Evolutionary conservation across 2,113 vertebrate species (phyloP), one percentile per base, ranked within the genome.

Genomic region (Stegostoma tigrinum): DNA sequence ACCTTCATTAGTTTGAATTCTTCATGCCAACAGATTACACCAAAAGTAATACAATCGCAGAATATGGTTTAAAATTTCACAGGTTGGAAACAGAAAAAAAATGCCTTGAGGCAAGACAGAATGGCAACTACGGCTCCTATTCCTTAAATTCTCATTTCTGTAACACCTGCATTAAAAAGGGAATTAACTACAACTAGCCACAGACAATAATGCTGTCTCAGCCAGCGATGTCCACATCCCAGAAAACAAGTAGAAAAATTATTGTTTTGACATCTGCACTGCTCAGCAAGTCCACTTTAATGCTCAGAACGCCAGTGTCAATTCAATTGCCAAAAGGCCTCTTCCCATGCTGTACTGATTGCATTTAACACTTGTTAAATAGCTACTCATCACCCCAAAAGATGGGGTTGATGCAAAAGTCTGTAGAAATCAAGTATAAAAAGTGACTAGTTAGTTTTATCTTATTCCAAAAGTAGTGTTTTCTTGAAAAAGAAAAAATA

Each of bases 401-500:
- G 55, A 66, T 66, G 89, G 34, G 19, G 66, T 12, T 55, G 27
- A 90, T n/a, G 30, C 27, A 90, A 90, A n/a, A 61, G 6, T n/a
- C 4, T 64, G 3, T n/a, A 15, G 78, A 78, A 87, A 48, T 23
- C 45, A 27, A 55, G 21, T 55, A 55, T 12, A 17, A 89, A 30
- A 7, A 42, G 66, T 45, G 45, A 7, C 66, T n/a, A 94, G 17
- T 42, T 61, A 30, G 55, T 61, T 90, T n/a, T 64, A 90, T 7
- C 17, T 23, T 30, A 95, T 72, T 27, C 45, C 2, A 95, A 72
- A 48, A n/a, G n/a, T n/a, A n/a, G 48, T 24, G 30, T 23, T 52
- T 48, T 52, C 5, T 68, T 72, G 34, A 45, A 95, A 61, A 30
- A 95, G 75, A 23, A 34, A 38, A 85, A 85, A 42, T 90, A 97